These are phyloP conservation scores for Crotalus tigris DNA, from an alignment of 2,113 vertebrate genomes.

Conservation along the genomic window DNA sequence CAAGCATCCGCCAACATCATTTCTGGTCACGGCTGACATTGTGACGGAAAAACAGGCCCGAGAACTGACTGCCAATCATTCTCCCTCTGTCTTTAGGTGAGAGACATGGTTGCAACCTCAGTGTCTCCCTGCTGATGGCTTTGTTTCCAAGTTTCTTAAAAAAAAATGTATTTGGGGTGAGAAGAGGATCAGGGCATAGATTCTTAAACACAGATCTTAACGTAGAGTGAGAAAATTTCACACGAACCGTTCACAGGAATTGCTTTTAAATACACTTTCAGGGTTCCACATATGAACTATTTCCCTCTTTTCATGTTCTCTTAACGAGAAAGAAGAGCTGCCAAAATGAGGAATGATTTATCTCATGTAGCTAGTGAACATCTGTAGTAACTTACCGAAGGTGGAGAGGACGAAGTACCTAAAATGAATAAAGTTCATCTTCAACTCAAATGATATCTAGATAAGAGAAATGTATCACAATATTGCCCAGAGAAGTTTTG, in stretches of 20 bases:
- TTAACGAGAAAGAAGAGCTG: neutral
- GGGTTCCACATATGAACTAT: neutral
- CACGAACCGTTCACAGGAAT: neutral
- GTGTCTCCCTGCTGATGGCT: neutral
- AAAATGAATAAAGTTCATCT: neutral
- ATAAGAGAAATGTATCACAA: neutral
- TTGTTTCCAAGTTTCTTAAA: neutral
- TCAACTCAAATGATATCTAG: neutral
- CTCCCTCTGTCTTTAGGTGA: constrained; percentile 47
- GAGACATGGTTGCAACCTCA: neutral
- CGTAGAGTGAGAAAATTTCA: neutral
- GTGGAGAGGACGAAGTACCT: neutral
- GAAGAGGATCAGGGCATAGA: neutral
- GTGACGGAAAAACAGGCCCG: constrained; percentile 91
- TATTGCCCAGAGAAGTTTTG: neutral
- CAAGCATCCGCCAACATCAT: constrained; percentile 76
- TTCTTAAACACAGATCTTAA: fast-evolving
- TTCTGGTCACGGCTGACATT: constrained; percentile 83
- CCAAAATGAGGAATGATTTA: neutral
- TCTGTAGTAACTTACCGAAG: neutral
- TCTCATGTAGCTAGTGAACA: neutral
- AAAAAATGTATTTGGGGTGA: neutral
- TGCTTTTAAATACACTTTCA: neutral
- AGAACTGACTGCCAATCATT: constrained; percentile 62
- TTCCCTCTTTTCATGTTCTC: neutral